A percentile compares a stretch with the other conserved stretches of the same genome.
Evolutionary conservation across 2,113 vertebrate genomes (phyloP).

Genomic region (Nibea coibor): DNA sequence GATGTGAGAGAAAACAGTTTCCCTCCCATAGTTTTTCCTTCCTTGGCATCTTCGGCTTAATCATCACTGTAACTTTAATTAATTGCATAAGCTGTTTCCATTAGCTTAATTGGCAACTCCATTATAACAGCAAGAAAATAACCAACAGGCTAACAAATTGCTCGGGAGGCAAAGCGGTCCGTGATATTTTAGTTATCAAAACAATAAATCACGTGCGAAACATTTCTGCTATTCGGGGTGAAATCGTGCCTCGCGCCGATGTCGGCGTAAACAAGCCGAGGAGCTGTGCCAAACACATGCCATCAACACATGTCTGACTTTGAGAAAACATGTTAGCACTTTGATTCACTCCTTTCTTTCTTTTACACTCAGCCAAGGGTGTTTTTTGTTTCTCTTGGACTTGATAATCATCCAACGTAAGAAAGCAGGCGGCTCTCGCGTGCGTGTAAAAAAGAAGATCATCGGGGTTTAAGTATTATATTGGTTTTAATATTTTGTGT

Average conservation of each 20-base stretch:
- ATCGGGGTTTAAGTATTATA: too few species aligned
- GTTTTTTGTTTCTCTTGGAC: background rate
- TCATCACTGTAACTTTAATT: conserved; percentile 16
- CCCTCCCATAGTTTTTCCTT: too few species aligned
- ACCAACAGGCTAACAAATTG: conserved; percentile 23
- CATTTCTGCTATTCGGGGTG: background rate
- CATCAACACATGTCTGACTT: too few species aligned
- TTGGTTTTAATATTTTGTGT: conserved; percentile 1
- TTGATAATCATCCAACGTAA: background rate
- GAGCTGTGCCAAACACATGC: too few species aligned
- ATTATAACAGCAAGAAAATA: conserved; percentile 30
- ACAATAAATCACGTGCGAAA: conserved; percentile 37
- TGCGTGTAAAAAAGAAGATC: background rate
- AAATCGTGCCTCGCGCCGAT: background rate
- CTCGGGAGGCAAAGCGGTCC: conserved; percentile 12
- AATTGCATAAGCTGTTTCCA: background rate
- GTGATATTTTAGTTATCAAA: conserved; percentile 26
- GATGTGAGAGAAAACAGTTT: too few species aligned
- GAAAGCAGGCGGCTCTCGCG: background rate
- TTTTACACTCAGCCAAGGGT: background rate
- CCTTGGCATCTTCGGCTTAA: too few species aligned
- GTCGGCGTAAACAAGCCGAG: too few species aligned
- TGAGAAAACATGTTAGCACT: too few species aligned
- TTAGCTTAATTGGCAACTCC: conserved; percentile 14
- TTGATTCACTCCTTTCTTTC: background rate